Conservation (phyloP, 2,113 vertebrate species). For the Mustela nigripes region DNA sequence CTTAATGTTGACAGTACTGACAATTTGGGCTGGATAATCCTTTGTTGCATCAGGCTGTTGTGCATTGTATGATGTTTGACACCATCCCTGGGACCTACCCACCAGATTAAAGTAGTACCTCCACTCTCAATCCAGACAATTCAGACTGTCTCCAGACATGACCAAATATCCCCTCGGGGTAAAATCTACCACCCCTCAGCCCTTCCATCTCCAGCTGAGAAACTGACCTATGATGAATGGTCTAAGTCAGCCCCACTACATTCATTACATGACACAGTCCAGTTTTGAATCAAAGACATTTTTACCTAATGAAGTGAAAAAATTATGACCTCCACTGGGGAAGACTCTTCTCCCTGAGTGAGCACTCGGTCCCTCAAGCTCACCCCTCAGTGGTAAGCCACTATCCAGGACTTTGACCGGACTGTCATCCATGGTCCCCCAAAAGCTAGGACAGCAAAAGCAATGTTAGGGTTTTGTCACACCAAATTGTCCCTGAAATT, state of each 20-base stretch:
- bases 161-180: background rate
- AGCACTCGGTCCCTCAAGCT: conserved; percentile 12
- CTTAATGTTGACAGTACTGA: background rate
- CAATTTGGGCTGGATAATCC: background rate
- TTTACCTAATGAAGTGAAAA: conserved; percentile 62
- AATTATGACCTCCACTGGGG: background rate
- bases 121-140: background rate
- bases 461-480: background rate
- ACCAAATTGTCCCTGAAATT: conserved; percentile 69
- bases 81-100: background rate
- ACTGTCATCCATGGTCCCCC: conserved; percentile 27
- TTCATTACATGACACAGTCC: background rate
- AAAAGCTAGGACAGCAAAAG: conserved; percentile 50
- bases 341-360: conserved; percentile 49
- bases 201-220: background rate
- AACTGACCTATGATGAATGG: background rate
- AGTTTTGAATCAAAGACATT: background rate
- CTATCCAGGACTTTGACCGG: conserved; percentile 49
- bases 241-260: background rate
- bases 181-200: too few species aligned
- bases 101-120: background rate
- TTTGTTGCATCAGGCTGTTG: background rate
- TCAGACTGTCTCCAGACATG: background rate
- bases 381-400: conserved; percentile 45
- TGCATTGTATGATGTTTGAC: background rate